Conservation (phyloP, 2,797 vertebrate species). For the Siniperca scherzeri region DNA sequence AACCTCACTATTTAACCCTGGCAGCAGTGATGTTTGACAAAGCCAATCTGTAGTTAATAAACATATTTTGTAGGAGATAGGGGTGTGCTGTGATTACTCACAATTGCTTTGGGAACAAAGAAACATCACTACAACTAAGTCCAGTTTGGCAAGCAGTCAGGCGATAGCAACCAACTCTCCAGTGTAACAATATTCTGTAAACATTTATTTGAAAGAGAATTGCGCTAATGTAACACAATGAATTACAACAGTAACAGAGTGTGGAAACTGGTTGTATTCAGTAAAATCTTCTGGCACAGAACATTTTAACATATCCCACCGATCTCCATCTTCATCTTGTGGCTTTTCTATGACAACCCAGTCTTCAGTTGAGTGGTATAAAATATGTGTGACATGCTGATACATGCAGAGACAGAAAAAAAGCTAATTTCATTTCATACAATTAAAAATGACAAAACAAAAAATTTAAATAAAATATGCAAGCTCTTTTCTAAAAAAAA, state of each 20-base stretch:
- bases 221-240: neutral
- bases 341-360: neutral
- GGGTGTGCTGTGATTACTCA: neutral
- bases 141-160: neutral
- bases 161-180: neutral
- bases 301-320: neutral
- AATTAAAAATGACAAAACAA: neutral
- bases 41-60: neutral
- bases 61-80: neutral
- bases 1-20: neutral
- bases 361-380: neutral
- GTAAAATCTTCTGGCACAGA: neutral
- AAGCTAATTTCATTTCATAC: neutral
- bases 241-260: neutral
- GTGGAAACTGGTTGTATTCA: neutral
- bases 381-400: neutral
- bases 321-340: constrained; percentile 2
- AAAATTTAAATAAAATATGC: too few species aligned
- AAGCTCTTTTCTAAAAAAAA: neutral
- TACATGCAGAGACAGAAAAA: constrained; percentile 3
- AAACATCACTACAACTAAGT: neutral
- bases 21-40: neutral
- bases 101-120: neutral
- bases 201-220: constrained; percentile 15
- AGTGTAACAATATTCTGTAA: neutral